These are phyloP conservation scores for Sakesphorus luctuosus DNA, from an alignment of 2,113 vertebrate species.

Conservation along the genomic window DNA sequence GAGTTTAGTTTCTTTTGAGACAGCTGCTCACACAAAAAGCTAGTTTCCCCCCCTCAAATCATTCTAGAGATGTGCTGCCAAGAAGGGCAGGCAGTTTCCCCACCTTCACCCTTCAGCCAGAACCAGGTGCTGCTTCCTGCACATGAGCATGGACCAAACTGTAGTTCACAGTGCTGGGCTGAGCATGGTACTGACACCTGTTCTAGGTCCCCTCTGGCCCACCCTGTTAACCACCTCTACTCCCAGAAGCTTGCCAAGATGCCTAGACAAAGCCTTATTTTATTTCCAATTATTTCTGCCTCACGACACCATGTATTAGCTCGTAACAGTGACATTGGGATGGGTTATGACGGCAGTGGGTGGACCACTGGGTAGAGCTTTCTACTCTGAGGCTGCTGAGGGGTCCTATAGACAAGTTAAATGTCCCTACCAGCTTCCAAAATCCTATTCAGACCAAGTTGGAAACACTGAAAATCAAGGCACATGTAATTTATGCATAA, in stretches of 20 bases:
- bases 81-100: neutral
- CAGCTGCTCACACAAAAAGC: neutral
- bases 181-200: neutral
- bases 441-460: neutral
- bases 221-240: neutral
- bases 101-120: neutral
- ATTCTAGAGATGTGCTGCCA: neutral
- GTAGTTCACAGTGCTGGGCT: fast-evolving
- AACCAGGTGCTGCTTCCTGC: neutral
- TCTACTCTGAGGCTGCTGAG: neutral
- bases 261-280: neutral
- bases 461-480: neutral
- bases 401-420: neutral
- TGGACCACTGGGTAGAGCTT: neutral
- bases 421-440: neutral
- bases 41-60: neutral
- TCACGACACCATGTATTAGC: neutral
- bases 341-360: fast-evolving
- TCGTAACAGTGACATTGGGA: neutral
- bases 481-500: neutral
- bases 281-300: neutral
- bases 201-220: neutral
- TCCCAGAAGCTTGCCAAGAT: neutral
- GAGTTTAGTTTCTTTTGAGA: neutral
- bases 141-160: fast-evolving